Base-by-base conservation (phyloP, 1,140 invertebrate genomes). In the Cepaea nemoralis region DNA sequence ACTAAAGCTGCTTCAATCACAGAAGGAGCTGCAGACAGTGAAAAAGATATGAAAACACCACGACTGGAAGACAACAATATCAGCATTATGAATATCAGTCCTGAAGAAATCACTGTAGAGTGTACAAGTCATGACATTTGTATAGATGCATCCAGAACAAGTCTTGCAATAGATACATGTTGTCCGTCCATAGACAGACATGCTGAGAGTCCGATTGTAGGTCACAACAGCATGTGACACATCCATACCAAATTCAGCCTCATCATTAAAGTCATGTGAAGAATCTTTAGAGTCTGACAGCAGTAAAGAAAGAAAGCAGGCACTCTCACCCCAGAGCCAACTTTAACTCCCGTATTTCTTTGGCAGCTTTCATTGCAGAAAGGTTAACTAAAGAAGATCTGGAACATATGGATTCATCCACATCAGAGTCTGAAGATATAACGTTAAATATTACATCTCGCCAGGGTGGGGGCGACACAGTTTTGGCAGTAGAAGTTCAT, bases 341-440 rank as follows among this genome's bases (percentile, higher is more conserved):
- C 33, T n/a, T 70, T 16, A 70, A 70, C 19, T n/a, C 69, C 19
- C 2, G 35, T 19, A 39, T 8, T 42, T 70, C 69, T 24, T 27
- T 70, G 69, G 69, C 69, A 27, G 69, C 69, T 24, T 70, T 70
- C 24, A 70, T 70, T 6, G 69, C 69, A 70, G 69, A 70, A 70
- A 70, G 69, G 40, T 40, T 70, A 70, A 70, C 14, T 10, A 70
- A 70, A 31, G 69, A 70, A 40, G 69, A 42, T 37, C 69, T 70
- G 19, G 19, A 39, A 39, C 22, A n/a, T n/a, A n/a, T n/a, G n/a
- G n/a, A n/a, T n/a, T n/a, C n/a, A n/a, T n/a, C n/a, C n/a, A n/a
- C n/a, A n/a, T n/a, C n/a, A n/a, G n/a, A n/a, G n/a, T n/a, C n/a
- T n/a, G n/a, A n/a, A n/a, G n/a, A n/a, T n/a, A n/a, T n/a, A n/a